These are phyloP conservation scores for Trematocara macrostoma DNA, from an alignment of 2,113 vertebrate genomes.

Conservation along the genomic window DNA sequence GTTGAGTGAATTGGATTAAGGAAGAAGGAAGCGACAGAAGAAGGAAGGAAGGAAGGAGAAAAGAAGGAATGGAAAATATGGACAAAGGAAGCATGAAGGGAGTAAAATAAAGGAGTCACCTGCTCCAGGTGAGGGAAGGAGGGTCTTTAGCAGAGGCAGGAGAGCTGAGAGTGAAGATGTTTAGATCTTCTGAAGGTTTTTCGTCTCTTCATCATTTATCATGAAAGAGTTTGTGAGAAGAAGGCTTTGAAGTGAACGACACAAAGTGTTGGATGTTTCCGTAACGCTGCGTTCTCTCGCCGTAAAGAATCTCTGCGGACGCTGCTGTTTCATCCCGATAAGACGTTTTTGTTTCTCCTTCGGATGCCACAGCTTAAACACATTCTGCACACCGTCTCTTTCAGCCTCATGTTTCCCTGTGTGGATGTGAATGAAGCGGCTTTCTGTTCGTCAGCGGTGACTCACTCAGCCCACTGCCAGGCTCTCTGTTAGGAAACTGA, in stretches of 20 bases:
- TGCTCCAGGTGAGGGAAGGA: neutral
- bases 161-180: neutral
- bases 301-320: neutral
- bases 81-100: neutral
- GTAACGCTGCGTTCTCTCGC: neutral
- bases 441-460: neutral
- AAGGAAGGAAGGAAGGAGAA: neutral
- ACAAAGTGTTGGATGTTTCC: neutral
- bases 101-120: neutral
- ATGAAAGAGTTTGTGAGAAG: neutral
- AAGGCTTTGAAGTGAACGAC: neutral
- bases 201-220: neutral
- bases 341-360: neutral
- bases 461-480: slow-evolving; percentile 7
- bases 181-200: neutral
- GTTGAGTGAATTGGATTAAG: neutral
- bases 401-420: neutral
- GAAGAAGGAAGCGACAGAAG: neutral
- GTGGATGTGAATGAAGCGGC: slow-evolving; percentile 12
- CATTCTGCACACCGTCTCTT: neutral
- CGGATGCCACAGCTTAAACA: neutral
- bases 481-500: slow-evolving; percentile 8
- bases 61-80: neutral
- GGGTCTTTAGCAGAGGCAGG: neutral
- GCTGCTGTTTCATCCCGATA: neutral